Percentiles rank a stretch among this genome's conserved stretches.
Evolutionary conservation across 2,888 invertebrate genomes (phyloP).

Genomic region (Mimas tiliae): DNA sequence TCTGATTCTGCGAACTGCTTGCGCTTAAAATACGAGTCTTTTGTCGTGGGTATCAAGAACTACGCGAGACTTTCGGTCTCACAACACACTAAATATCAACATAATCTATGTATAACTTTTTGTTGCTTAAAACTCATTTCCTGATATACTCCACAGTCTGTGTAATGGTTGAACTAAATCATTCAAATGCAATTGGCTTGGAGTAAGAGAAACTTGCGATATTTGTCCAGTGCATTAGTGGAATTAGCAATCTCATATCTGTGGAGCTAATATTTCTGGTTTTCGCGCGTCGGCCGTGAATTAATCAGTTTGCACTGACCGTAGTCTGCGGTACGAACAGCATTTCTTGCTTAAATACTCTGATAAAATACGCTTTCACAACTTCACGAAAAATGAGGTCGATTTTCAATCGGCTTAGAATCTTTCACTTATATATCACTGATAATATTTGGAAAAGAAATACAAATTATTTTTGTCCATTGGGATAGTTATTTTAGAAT

Average conservation of each 20-base stretch:
- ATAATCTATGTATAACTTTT: slow-evolving; percentile 4
- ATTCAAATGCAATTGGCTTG: slow-evolving; percentile 58
- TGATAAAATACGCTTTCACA: slow-evolving; percentile 5
- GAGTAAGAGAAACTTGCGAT: slow-evolving; percentile 63
- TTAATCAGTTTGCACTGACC: slow-evolving; percentile 75
- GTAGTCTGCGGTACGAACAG: slow-evolving; percentile 38
- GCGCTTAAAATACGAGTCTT: too few relatives aligned
- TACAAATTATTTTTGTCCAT: too few relatives aligned
- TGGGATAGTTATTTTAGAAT: too few relatives aligned
- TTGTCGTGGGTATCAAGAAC: too few relatives aligned
- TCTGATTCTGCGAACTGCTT: not conserved
- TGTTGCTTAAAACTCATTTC: not conserved
- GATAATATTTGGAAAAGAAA: too few relatives aligned
- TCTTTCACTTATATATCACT: not conserved
- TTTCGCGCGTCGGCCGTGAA: slow-evolving; percentile 70
- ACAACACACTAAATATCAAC: not conserved
- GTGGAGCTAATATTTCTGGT: slow-evolving; percentile 77
- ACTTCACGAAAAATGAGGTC: not conserved
- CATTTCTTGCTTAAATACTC: slow-evolving; percentile 19
- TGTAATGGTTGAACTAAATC: slow-evolving; percentile 41
- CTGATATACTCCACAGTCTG: not conserved
- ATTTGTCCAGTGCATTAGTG: slow-evolving; percentile 82
- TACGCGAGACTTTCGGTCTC: too few relatives aligned
- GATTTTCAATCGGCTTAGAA: not conserved
- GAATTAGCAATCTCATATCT: slow-evolving; percentile 82